Evolutionary conservation across 2,113 vertebrate genomes (phyloP).

Genomic region (Equus quagga): DNA sequence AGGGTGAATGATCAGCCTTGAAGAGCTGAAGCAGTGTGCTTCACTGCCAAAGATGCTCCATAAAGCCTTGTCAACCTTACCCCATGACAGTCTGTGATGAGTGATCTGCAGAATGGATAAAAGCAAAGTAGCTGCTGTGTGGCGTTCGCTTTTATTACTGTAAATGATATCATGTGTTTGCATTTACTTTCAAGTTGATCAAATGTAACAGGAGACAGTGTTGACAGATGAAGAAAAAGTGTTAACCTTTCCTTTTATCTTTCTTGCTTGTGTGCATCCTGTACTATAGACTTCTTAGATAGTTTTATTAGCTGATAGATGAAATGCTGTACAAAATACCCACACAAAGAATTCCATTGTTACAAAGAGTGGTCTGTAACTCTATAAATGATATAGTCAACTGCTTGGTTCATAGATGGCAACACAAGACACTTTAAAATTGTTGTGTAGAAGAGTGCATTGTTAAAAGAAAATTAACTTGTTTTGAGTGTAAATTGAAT

Average conservation of each 20-base stretch:
- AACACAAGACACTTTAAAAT: slow-evolving; percentile 66
- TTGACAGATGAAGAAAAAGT: slow-evolving; percentile 80
- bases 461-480: slow-evolving; percentile 64
- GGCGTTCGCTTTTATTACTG: slow-evolving; percentile 80
- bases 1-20: slow-evolving; percentile 47
- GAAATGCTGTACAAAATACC: slow-evolving; percentile 74
- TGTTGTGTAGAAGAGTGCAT: neutral
- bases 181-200: slow-evolving; percentile 82
- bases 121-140: slow-evolving; percentile 78
- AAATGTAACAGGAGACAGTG: slow-evolving; percentile 82
- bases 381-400: slow-evolving; percentile 50
- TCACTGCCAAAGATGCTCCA: slow-evolving; percentile 68
- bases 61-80: slow-evolving; percentile 66
- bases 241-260: slow-evolving; percentile 83
- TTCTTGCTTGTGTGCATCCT: slow-evolving; percentile 64
- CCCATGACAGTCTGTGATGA: slow-evolving; percentile 62
- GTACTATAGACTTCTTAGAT: slow-evolving; percentile 71
- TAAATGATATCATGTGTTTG: slow-evolving; percentile 83
- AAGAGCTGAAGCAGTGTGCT: neutral
- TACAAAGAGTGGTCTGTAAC: slow-evolving; percentile 58
- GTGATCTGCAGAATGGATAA: slow-evolving; percentile 78
- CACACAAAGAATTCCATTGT: slow-evolving; percentile 52
- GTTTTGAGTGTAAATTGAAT: slow-evolving; percentile 55
- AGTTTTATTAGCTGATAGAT: slow-evolving; percentile 79
- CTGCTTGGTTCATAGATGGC: slow-evolving; percentile 50